Percentiles rank a stretch among this genome's conserved stretches.
Conservation (phyloP, 2,797 vertebrate genomes). For the Odontamblyopus rebecca region DNA sequence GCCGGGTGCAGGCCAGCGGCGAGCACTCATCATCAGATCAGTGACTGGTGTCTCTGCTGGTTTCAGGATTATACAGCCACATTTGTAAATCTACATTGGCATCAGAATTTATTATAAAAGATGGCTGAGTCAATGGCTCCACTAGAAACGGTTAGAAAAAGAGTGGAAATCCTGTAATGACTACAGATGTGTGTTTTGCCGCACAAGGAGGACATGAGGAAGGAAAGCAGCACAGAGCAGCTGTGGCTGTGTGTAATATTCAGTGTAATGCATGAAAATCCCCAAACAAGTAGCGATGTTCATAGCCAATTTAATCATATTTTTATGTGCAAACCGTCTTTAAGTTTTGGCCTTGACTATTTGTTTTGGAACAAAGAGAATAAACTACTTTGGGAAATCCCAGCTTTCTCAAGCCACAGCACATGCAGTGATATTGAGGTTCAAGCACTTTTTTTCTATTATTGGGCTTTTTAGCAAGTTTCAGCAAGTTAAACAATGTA, state of each 20-base stretch:
- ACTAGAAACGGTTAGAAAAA: conserved; percentile 46
- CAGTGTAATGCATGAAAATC: no score
- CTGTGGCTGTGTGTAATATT: no score
- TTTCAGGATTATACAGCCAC: conserved; percentile 67
- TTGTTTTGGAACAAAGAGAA: no score
- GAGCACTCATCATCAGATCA: conserved; percentile 77
- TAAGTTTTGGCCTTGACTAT: no score
- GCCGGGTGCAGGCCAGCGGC: conserved; percentile 69
- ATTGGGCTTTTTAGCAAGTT: no score
- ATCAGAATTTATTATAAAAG: conserved; percentile 60
- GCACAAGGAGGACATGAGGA: no score
- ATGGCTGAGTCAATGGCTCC: conserved; percentile 43
- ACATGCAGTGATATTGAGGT: neutral
- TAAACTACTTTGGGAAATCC: no score
- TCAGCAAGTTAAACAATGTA: neutral
- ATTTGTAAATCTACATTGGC: conserved; percentile 75
- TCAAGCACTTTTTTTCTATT: neutral
- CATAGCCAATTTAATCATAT: no score
- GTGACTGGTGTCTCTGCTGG: conserved; percentile 71
- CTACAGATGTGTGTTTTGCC: conserved; percentile 13
- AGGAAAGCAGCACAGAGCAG: no score
- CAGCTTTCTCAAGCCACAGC: no score
- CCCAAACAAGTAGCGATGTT: no score
- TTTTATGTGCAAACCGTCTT: no score
- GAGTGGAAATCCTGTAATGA: conserved; percentile 38